These are phyloP conservation scores for Rhadina sibilatrix DNA, from an alignment of 2,113 vertebrate genomes.

Conservation along the genomic window DNA sequence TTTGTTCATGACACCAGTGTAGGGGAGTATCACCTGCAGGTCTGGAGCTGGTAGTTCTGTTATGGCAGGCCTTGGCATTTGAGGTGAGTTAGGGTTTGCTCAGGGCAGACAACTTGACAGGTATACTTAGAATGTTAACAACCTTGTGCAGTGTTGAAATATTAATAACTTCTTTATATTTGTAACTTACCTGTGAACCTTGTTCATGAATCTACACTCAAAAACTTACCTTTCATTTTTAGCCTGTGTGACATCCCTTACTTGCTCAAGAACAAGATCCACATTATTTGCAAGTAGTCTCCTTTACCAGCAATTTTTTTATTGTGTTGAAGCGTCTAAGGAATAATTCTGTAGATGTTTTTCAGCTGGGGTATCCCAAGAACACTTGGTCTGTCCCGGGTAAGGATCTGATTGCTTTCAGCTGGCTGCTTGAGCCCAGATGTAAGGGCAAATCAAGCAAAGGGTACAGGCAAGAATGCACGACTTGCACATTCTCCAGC, in stretches of 20 bases:
- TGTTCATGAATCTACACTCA: neutral
- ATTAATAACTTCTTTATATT: neutral
- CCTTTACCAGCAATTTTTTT: neutral
- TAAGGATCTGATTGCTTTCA: neutral
- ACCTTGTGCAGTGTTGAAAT: neutral
- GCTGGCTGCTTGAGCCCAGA: neutral
- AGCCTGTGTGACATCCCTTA: neutral
- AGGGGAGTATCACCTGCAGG: neutral
- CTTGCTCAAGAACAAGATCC: neutral
- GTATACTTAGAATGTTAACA: neutral
- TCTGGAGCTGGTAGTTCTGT: neutral
- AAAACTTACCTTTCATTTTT: neutral
- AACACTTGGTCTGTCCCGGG: neutral
- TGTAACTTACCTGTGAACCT: neutral
- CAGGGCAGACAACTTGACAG: neutral
- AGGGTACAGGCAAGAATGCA: constrained; percentile 34
- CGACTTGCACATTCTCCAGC: constrained; percentile 43
- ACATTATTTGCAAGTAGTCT: neutral
- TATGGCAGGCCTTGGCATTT: neutral
- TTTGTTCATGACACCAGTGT: neutral
- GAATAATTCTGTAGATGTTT: neutral
- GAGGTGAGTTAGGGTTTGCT: neutral
- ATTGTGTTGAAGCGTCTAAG: neutral
- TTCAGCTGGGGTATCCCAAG: neutral
- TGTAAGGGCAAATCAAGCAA: neutral